Evolutionary conservation across 1,140 invertebrate species (phyloP), one percentile per base, ranked within the genome.

Genomic region (Apocrypta bakeri): DNA sequence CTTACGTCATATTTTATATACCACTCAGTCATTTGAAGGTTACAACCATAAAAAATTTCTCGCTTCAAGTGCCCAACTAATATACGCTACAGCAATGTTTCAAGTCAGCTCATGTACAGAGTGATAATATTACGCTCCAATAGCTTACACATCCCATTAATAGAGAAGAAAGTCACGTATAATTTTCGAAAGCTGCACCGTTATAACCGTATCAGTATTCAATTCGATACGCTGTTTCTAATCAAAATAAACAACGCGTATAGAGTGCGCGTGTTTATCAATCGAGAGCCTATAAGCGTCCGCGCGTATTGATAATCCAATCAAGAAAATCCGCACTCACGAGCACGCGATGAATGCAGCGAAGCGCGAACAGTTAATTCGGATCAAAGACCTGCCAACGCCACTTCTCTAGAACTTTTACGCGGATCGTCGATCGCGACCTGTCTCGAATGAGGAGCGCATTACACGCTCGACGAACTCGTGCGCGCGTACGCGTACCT

Each of bases 331-430:
- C 48, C 48, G 48, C 48, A 17, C n/a, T n/a, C 40, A 17, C 14
- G 42, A 48, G 42, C 42, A 48, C 14, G 42, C 42, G 42, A 48
- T 48, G 42, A 48, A 17, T 48, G 42, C 42, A 11, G 1, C 48
- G 48, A 56, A 56, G 48, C 48, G 14, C 48, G 48, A 21, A 56
- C 48, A n/a, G 48, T 56, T 17, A 17, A 56, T 56, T 56, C 48
- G 48, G 48, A 56, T 56, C 48, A 56, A 56, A 56, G 48, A 56
- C 48, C 48, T 56, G 48, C 48, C 48, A 56, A 56, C 48, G 48
- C 48, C 48, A 56, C 21, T 56, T n/a, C 33, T 37, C 33, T 9
- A 6, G 48, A 17, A 56, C 48, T 56, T 56, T 21, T 56, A 1
- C 42, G 12, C 21, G 21, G n/a, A 1, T 31, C 61, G 27, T 64